Percentiles rank a stretch among this genome's conserved stretches.
phyloP scores from a whole-genome alignment of 2,888 invertebrate genomes.

The Matsumyia berberina region DNA sequence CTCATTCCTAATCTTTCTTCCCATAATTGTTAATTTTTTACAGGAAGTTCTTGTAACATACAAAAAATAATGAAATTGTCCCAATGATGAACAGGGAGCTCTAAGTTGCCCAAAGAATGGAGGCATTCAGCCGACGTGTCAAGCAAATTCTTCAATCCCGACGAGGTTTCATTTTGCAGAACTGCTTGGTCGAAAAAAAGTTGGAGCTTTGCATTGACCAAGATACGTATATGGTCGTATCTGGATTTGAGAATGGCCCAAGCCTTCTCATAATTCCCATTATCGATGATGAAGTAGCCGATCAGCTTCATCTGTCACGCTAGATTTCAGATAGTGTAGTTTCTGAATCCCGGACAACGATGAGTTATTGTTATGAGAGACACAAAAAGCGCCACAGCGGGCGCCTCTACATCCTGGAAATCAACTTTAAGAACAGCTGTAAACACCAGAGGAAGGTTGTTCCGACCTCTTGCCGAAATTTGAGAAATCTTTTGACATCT shows the following conservation, averaged over 20 bases:
- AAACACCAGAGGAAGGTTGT: too few species aligned
- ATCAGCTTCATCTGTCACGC: neutral
- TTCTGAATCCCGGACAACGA: neutral
- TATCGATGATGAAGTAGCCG: neutral
- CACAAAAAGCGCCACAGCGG: neutral
- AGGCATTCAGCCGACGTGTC: neutral
- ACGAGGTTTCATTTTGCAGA: neutral
- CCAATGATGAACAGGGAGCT: neutral
- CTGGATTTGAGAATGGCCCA: neutral
- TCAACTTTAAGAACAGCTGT: too few species aligned
- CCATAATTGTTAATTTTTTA: neutral
- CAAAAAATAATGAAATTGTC: neutral
- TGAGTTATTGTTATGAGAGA: neutral
- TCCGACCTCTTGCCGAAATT: too few species aligned
- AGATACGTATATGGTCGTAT: neutral
- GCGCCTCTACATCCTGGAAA: too few species aligned
- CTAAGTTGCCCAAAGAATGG: neutral
- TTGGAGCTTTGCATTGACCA: neutral
- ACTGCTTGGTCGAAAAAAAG: neutral
- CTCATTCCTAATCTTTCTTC: neutral
- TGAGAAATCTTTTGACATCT: too few species aligned
- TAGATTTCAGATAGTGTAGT: neutral
- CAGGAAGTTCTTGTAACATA: neutral
- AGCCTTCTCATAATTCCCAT: neutral
- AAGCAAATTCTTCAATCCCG: neutral